Conservation (phyloP, 2,888 invertebrate genomes). For the Miltochrista miniata region DNA sequence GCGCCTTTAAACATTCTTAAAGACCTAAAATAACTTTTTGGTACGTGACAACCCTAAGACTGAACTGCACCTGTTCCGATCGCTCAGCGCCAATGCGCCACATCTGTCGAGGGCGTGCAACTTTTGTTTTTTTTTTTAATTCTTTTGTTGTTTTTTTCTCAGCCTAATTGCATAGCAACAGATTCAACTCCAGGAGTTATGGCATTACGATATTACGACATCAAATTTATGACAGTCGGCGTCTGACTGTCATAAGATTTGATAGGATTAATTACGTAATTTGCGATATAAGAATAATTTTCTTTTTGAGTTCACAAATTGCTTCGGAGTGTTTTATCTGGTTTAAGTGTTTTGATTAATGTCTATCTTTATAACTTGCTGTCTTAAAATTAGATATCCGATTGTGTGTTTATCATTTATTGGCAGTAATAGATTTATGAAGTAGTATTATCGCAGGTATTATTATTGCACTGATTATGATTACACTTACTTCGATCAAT, state of each 20-base stretch:
- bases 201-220: conserved; percentile 38
- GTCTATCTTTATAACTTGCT: not conserved
- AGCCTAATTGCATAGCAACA: conserved; percentile 63
- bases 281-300: conserved; percentile 12
- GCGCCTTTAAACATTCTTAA: not conserved
- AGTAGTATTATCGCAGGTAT: too few relatives aligned
- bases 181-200: conserved; percentile 35
- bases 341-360: conserved; percentile 6
- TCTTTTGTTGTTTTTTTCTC: conserved; percentile 40
- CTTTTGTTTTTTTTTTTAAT: conserved; percentile 58
- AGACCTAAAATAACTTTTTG: not conserved
- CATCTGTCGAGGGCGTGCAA: conserved; percentile 71
- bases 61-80: conserved; percentile 71
- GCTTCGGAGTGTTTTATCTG: conserved; percentile 2
- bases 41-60: conserved; percentile 58
- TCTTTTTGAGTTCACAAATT: conserved; percentile 1
- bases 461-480: too few relatives aligned
- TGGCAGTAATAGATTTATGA: too few relatives aligned
- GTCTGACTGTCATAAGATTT: conserved; percentile 17
- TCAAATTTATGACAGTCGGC: conserved; percentile 22
- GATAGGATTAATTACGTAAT: conserved; percentile 30
- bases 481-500: too few relatives aligned
- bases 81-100: conserved; percentile 68
- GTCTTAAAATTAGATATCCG: not conserved
- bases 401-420: too few relatives aligned